These are phyloP conservation scores for Hemicrepidius hirtus DNA, from an alignment of 2,888 invertebrate species.

Conservation along the genomic window DNA sequence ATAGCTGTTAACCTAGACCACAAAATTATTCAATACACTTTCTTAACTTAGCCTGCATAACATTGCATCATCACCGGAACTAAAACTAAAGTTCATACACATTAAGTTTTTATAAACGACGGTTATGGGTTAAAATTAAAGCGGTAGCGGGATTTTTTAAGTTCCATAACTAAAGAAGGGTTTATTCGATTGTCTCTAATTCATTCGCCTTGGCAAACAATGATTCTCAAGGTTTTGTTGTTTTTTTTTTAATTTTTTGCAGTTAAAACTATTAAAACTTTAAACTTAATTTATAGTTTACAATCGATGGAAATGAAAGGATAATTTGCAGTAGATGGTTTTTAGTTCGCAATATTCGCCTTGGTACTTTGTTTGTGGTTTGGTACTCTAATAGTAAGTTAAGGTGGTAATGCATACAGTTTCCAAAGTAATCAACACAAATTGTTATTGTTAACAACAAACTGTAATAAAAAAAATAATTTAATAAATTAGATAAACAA, in stretches of 20 bases:
- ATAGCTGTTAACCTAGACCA: constrained; percentile 4
- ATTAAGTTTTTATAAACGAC: neutral
- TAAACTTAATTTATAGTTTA: constrained; percentile 5
- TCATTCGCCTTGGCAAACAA: constrained; percentile 21
- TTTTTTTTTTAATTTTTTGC: neutral
- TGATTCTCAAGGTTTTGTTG: constrained; percentile 18
- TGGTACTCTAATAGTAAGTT: constrained; percentile 2
- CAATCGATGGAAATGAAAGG: constrained; percentile 2
- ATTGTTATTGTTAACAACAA: constrained; percentile 2
- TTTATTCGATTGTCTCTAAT: neutral
- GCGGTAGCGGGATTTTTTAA: too few relatives aligned
- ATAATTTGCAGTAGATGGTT: constrained; percentile 25
- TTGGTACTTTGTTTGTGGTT: constrained; percentile 21
- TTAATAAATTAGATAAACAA: too few relatives aligned
- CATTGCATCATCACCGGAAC: constrained; percentile 12
- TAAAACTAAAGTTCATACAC: constrained; percentile 16
- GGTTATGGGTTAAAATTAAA: too few relatives aligned
- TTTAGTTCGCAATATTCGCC: constrained; percentile 11
- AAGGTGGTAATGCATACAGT: constrained; percentile 6
- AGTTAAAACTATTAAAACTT: constrained; percentile 12
- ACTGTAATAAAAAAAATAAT: neutral
- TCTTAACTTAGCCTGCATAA: constrained; percentile 18
- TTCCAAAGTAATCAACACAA: neutral
- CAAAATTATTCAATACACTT: constrained; percentile 1
- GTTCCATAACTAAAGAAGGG: too few relatives aligned